These are phyloP conservation scores for Dicentrarchus labrax DNA, from an alignment of 2,113 vertebrate genomes.

Conservation along the genomic window DNA sequence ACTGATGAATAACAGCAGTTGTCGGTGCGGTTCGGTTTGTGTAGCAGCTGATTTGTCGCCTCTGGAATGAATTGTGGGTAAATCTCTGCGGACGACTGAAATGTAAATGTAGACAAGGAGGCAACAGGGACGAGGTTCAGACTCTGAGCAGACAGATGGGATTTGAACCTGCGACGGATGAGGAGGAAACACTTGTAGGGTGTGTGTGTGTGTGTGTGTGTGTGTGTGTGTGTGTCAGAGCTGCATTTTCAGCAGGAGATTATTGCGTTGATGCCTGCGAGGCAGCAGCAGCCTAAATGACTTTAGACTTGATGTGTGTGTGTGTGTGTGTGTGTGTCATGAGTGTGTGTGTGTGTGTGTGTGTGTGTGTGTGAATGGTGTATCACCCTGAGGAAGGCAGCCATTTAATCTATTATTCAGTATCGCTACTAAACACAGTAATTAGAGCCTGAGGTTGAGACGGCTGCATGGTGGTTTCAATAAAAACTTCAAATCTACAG, in stretches of 20 bases:
- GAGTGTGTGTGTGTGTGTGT: not conserved
- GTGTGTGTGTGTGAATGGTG: conserved; percentile 29
- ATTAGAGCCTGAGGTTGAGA: conserved; percentile 51
- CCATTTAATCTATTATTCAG: conserved; percentile 72
- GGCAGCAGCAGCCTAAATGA: conserved; percentile 52
- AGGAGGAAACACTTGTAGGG: not conserved
- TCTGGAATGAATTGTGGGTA: conserved; percentile 14
- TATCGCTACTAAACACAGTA: conserved; percentile 60
- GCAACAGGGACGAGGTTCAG: not conserved
- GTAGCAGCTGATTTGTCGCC: not conserved
- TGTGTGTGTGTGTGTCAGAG: conserved; percentile 27
- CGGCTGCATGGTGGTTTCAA: not conserved
- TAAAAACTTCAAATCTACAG: not conserved
- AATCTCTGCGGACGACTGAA: conserved; percentile 23
- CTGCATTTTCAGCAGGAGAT: conserved; percentile 48
- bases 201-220: conserved; percentile 25
- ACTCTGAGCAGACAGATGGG: conserved; percentile 1
- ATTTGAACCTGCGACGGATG: conserved; percentile 18
- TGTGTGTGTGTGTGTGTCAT: not conserved
- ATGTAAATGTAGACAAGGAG: conserved; percentile 34
- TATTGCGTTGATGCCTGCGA: conserved; percentile 46
- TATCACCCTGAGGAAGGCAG: conserved; percentile 45
- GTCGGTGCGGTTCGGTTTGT: not conserved
- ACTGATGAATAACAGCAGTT: not conserved
- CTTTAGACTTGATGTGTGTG: conserved; percentile 17